These are phyloP conservation scores for Barbus barbus DNA, from an alignment of 2,113 vertebrate genomes.

Conservation along the genomic window DNA sequence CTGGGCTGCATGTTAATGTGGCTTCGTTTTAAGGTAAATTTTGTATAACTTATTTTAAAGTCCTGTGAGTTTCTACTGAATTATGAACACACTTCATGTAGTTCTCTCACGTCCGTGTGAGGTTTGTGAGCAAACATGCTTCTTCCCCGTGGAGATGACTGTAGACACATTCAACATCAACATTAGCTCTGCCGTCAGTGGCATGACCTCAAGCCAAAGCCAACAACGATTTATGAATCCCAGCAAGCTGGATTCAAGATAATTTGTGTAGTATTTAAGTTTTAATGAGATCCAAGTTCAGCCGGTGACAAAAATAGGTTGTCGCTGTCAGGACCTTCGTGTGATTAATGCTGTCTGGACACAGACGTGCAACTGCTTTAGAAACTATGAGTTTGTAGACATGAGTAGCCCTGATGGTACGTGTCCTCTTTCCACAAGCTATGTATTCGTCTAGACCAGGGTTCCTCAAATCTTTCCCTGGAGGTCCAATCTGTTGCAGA, in stretches of 20 bases:
- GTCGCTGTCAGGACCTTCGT: neutral
- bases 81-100: neutral
- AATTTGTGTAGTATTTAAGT: constrained; percentile 15
- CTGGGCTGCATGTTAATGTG: neutral
- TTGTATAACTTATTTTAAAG: neutral
- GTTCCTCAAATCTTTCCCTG: too few relatives aligned
- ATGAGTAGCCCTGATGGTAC: neutral
- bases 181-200: neutral
- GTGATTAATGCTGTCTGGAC: constrained; percentile 32
- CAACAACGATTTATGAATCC: constrained; percentile 9
- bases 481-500: too few relatives aligned
- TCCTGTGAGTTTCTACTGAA: neutral
- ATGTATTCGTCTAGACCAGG: neutral
- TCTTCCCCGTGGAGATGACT: neutral
- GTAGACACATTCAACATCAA: constrained; percentile 1
- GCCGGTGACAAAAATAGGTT: constrained; percentile 23
- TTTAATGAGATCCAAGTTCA: constrained; percentile 21
- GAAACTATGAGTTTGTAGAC: neutral
- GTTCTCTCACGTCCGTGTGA: neutral
- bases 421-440: neutral
- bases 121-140: neutral
- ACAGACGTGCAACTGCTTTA: neutral
- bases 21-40: neutral
- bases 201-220: constrained; percentile 25
- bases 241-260: neutral